Conservation (phyloP, 2,888 invertebrate genomes). For the Mamestra brassicae region DNA sequence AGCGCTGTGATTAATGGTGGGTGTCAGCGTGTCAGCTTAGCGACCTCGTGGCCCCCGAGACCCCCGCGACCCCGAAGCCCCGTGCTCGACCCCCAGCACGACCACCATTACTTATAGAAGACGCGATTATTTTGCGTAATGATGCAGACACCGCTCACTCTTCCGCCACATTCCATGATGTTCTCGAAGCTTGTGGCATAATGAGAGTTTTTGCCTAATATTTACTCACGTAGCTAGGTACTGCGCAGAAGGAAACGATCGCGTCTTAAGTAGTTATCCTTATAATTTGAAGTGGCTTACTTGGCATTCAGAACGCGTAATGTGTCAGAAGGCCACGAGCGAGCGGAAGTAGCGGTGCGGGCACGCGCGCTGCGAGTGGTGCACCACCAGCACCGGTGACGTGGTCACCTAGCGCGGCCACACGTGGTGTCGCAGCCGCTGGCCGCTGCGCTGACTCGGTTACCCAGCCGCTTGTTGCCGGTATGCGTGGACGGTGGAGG, state of each 20-base stretch:
- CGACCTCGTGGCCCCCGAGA: neutral
- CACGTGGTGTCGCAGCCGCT: neutral
- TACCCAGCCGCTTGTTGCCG: neutral
- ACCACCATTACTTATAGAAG: conserved; percentile 21
- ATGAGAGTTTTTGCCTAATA: conserved; percentile 2
- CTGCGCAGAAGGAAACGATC: conserved; percentile 18
- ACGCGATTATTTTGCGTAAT: conserved; percentile 19
- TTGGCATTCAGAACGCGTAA: conserved; percentile 14
- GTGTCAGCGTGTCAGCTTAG: conserved; percentile 21
- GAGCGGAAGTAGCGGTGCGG: neutral
- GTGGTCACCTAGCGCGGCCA: neutral
- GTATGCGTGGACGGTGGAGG: too few relatives aligned
- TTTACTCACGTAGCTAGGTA: neutral
- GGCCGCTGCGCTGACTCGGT: neutral
- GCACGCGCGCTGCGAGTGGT: neutral
- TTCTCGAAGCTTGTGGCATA: conserved; percentile 19
- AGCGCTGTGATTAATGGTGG: neutral
- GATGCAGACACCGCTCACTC: conserved; percentile 5
- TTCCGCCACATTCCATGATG: conserved; percentile 4
- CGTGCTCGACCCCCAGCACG: neutral
- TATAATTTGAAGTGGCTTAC: conserved; percentile 10
- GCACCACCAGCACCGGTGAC: neutral
- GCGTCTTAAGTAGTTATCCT: neutral
- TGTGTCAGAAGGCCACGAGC: conserved; percentile 5
- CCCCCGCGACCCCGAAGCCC: neutral